These are phyloP conservation scores for Miltochrista miniata DNA, from an alignment of 2,888 invertebrate genomes.

Conservation along the genomic window DNA sequence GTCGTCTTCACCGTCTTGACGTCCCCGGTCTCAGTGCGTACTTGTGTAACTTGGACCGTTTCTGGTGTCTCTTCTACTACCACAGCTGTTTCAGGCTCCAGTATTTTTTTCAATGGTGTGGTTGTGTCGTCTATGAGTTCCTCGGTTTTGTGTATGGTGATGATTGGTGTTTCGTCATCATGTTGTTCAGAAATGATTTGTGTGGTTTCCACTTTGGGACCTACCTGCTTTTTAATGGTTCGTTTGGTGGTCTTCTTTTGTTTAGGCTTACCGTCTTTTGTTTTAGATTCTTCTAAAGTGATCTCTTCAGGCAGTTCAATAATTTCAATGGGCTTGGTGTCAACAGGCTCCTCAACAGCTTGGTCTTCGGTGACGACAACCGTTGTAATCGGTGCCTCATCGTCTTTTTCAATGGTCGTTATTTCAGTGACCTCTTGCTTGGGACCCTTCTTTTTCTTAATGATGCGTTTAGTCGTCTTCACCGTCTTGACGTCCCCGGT, in stretches of 20 bases:
- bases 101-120: not conserved
- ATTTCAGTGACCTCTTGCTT: constrained; percentile 31
- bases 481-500: constrained; percentile 39
- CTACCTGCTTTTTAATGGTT: constrained; percentile 42
- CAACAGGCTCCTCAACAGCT: constrained; percentile 1
- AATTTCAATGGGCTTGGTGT: constrained; percentile 4
- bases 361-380: constrained; percentile 6
- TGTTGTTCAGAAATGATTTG: not conserved
- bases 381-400: constrained; percentile 40
- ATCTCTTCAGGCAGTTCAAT: constrained; percentile 15
- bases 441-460: constrained; percentile 46
- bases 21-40: not conserved
- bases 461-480: constrained; percentile 43
- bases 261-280: constrained; percentile 26
- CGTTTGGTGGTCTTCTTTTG: constrained; percentile 43
- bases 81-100: not conserved
- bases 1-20: not conserved
- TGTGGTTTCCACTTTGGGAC: not conserved
- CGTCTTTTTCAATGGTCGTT: constrained; percentile 38
- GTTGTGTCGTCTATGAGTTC: not conserved
- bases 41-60: not conserved
- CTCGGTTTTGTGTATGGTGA: not conserved
- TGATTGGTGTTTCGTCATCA: not conserved
- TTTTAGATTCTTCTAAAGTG: constrained; percentile 5
- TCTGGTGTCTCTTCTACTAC: not conserved